Evolutionary conservation across 2,113 vertebrate species (phyloP).

Genomic region (Grallaria varia): DNA sequence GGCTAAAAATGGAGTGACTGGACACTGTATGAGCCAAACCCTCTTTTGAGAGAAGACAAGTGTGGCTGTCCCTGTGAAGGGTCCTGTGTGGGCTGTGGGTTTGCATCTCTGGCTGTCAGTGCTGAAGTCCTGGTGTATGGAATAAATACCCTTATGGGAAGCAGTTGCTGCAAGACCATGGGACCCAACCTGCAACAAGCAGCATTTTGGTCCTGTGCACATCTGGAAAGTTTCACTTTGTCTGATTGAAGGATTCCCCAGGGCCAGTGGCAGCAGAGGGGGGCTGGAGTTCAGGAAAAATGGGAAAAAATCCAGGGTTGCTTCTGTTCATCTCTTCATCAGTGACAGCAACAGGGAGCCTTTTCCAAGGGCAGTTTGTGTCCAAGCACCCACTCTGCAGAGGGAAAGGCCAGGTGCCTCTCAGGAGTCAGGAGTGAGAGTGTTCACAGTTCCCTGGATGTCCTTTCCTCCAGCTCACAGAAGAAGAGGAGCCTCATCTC

Average conservation of each 20-base stretch:
- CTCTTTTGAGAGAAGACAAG: background rate
- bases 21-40: background rate
- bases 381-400: background rate
- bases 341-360: background rate
- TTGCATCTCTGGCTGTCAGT: background rate
- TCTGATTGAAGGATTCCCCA: fast-evolving
- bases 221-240: background rate
- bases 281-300: background rate
- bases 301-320: background rate
- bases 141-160: background rate
- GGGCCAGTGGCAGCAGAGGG: background rate
- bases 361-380: background rate
- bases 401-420: background rate
- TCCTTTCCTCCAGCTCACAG: background rate
- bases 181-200: fast-evolving
- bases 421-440: background rate
- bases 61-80: background rate
- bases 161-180: fast-evolving
- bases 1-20: background rate
- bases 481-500: background rate
- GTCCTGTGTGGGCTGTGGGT: background rate
- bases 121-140: no score
- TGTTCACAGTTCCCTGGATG: background rate
- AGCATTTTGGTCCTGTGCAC: background rate
- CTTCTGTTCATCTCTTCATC: background rate